Conservation (phyloP, 2,888 invertebrate species). For the Pachliopta kotzebuea region DNA sequence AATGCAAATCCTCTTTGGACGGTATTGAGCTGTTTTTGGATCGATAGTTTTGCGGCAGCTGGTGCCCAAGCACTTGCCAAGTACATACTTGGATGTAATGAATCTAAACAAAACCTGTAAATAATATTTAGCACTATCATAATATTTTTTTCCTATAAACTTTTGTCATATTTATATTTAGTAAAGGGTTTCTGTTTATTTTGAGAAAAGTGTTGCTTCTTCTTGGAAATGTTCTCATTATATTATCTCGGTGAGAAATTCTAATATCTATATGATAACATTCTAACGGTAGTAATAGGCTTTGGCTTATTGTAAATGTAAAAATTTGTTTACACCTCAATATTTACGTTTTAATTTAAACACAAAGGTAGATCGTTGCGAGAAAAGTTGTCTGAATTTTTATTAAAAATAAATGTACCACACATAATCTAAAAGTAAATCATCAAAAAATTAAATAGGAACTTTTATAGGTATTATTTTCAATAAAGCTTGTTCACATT, state of each 20-base stretch:
- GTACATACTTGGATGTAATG: not conserved
- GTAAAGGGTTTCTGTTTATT: not conserved
- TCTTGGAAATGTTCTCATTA: too few species aligned
- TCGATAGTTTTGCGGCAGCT: too few species aligned
- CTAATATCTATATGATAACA: too few species aligned
- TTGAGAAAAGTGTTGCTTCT: too few species aligned
- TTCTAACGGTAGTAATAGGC: not conserved
- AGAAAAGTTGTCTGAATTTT: not conserved
- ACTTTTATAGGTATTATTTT: not conserved
- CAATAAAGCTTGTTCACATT: not conserved
- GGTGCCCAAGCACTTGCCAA: too few species aligned
- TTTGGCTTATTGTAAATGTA: not conserved
- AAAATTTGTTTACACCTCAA: not conserved
- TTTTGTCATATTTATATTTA: not conserved
- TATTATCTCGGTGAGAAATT: too few species aligned
- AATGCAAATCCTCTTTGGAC: too few species aligned
- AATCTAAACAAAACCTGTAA: not conserved
- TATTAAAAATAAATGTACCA: not conserved
- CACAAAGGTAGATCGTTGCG: too few species aligned
- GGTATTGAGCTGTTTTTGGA: too few species aligned
- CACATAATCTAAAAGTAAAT: too few species aligned
- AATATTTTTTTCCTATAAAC: not conserved
- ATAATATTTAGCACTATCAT: not conserved
- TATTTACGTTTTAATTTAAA: not conserved
- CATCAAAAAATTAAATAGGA: not conserved